These are phyloP conservation scores for Brachypodius melanocephalos DNA, from an alignment of 2,113 vertebrate genomes.

Conservation along the genomic window DNA sequence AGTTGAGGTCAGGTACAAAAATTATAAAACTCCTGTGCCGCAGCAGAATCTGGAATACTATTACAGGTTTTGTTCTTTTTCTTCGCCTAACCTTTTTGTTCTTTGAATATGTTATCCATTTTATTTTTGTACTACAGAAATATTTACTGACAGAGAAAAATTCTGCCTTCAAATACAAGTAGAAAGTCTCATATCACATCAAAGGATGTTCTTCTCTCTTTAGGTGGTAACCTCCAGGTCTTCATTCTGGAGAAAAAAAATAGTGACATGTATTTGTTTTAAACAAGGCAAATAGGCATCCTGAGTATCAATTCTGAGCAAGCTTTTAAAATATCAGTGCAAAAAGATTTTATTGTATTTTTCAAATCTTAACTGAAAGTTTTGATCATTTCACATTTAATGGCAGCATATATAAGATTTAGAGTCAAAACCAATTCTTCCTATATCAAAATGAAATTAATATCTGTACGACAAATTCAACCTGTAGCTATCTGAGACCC, in stretches of 20 bases:
- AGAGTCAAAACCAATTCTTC: background rate
- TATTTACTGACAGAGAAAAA: background rate
- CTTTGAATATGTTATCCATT: background rate
- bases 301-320: background rate
- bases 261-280: background rate
- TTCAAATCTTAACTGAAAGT: background rate
- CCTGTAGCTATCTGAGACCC: background rate
- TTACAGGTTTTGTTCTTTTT: background rate
- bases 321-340: background rate
- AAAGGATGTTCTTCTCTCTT: background rate
- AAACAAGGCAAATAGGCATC: background rate
- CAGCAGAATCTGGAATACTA: background rate
- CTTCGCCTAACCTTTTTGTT: background rate
- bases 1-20: background rate
- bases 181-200: background rate
- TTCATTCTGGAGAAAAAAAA: background rate
- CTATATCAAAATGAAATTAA: background rate
- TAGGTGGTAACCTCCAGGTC: background rate
- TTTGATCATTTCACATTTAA: background rate
- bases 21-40: background rate
- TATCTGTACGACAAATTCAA: background rate
- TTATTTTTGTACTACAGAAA: background rate
- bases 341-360: background rate
- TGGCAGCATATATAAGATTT: background rate
- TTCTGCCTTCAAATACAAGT: background rate